Conservation (phyloP, 2,797 vertebrate genomes). For the Arremon brunneinucha region DNA sequence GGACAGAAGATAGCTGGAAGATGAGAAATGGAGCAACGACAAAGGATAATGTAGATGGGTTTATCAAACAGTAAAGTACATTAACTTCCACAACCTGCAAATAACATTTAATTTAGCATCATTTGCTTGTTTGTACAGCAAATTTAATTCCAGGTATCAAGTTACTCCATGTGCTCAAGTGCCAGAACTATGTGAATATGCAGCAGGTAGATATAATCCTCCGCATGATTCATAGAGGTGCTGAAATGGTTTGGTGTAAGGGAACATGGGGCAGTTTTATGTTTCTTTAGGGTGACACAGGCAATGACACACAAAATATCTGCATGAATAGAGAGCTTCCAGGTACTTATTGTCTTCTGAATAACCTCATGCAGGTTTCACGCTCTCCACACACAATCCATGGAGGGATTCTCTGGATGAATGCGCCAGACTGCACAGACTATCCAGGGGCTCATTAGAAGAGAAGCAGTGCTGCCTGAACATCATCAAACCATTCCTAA, state of each 20-base stretch:
- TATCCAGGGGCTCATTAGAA: background rate
- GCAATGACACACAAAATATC: background rate
- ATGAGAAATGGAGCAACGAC: background rate
- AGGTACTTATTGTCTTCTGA: background rate
- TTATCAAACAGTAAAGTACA: background rate
- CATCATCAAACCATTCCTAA: background rate
- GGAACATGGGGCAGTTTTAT: background rate
- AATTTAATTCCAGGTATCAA: background rate
- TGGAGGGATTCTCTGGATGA: background rate
- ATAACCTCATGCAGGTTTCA: background rate
- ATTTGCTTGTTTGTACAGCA: background rate
- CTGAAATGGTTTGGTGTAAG: background rate
- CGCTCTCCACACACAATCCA: background rate
- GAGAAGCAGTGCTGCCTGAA: background rate
- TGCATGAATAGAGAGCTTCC: background rate
- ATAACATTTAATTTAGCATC: background rate
- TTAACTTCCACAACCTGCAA: background rate
- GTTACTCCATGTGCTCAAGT: background rate
- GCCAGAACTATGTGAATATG: background rate
- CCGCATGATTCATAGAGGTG: background rate
- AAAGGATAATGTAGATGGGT: background rate
- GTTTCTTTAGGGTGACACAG: background rate
- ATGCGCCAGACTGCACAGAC: background rate
- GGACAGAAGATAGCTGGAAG: background rate
- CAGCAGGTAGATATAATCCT: background rate